Percentiles rank a stretch among this genome's conserved stretches.
Evolutionary conservation across 2,797 vertebrate species (phyloP).

Genomic region (Neoniphon sammara): DNA sequence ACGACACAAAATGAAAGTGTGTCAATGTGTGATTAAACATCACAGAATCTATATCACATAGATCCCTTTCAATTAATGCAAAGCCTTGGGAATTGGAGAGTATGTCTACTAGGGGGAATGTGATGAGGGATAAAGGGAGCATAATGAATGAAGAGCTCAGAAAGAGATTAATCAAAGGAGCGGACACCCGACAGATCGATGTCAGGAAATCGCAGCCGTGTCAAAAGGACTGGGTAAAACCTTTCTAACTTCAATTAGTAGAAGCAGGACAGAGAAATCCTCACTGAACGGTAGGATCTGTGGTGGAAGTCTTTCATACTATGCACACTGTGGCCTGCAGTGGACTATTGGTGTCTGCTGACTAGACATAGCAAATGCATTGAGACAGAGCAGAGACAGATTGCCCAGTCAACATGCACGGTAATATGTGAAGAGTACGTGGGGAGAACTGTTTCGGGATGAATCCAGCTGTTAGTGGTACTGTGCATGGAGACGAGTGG

Average conservation of each 20-base stretch:
- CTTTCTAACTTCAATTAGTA: slow-evolving; percentile 49
- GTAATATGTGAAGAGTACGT: slow-evolving; percentile 17
- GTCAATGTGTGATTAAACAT: slow-evolving; percentile 22
- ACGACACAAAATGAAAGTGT: slow-evolving; percentile 24
- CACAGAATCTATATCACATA: not conserved
- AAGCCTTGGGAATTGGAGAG: slow-evolving; percentile 19
- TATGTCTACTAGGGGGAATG: not conserved
- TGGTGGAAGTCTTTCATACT: slow-evolving; percentile 16
- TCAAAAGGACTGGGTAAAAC: slow-evolving; percentile 48
- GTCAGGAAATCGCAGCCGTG: slow-evolving; percentile 42
- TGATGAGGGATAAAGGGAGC: slow-evolving; percentile 26
- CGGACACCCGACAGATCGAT: slow-evolving; percentile 52
- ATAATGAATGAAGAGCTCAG: slow-evolving; percentile 37
- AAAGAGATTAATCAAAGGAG: slow-evolving; percentile 62
- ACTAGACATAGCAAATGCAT: slow-evolving; percentile 50
- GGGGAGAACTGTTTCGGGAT: slow-evolving; percentile 14
- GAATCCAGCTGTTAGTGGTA: slow-evolving; percentile 27
- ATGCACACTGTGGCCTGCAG: slow-evolving; percentile 33
- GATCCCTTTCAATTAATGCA: slow-evolving; percentile 42
- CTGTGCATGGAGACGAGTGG: slow-evolving; percentile 25
- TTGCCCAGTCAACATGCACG: slow-evolving; percentile 36
- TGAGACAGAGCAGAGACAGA: slow-evolving; percentile 27
- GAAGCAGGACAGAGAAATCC: slow-evolving; percentile 45
- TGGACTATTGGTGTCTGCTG: slow-evolving; percentile 37
- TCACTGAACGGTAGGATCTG: slow-evolving; percentile 37